Evolutionary conservation across 2,888 invertebrate genomes (phyloP), one percentile per base, ranked within the genome.

Genomic region (Plagodis pulveraria): DNA sequence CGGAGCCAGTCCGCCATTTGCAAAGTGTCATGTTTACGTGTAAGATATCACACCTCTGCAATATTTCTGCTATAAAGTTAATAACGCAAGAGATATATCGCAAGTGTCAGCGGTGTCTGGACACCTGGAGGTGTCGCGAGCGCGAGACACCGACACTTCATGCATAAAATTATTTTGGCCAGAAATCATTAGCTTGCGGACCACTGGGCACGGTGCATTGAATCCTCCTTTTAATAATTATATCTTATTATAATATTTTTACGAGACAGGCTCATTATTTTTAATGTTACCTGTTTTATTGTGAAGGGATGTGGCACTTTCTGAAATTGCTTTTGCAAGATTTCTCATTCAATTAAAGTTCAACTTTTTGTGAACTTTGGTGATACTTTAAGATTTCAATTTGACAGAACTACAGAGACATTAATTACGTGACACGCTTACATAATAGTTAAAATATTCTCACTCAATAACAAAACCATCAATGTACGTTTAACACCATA

Each of bases 141-240:
- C 62, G 40, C 40, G 40, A 40, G 40, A 59, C 68, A 65, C 66
- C 50, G 76, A 80, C 80, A 78, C 71, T 66, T 73, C 77, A 84
- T 83, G 83, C 78, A 83, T 83, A 82, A 76, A 72, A 83, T 83
- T 83, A 83, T 77, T 78, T 73, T 43, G 67, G 56, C 71, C 72
- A 72, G 74, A 71, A 73, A 72, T 72, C 73, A 74, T 78, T 76
- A 74, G 69, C 46, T 46, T 46, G 38, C 61, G 46, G 51, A 54
- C 62, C 59, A 50, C 63, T 57, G 60, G 8, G 40, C 57, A 51
- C 61, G 42, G 46, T 40, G 46, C 61, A 53, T 50, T 50, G 50
- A 42, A 50, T 53, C 46, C 41, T 10, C 36, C 59, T 44, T 55
- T 54, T 22, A 22, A 22, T 22, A 55, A 51, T 59, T 55, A 51